Conservation (phyloP, 37 sponge, comb jelly and placozoan species). For the Diacarnus erythraeanus region DNA sequence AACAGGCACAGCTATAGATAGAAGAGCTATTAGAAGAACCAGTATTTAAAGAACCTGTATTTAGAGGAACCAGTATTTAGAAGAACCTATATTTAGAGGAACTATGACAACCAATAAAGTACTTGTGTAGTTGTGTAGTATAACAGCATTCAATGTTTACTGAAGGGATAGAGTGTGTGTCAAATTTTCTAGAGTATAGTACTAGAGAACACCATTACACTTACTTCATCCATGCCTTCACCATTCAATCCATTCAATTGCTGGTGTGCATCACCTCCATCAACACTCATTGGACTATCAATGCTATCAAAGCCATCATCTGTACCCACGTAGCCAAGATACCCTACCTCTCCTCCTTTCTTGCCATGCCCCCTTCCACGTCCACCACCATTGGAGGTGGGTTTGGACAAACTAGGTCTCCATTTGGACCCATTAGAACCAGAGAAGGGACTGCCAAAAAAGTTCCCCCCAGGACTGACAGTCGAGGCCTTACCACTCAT, state of each 20-base stretch:
- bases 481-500: not conserved
- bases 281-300: not conserved
- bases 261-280: not conserved
- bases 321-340: not conserved
- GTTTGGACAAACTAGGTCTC: not conserved
- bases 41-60: no score
- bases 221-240: constrained; percentile 4
- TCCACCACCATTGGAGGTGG: not conserved
- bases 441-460: not conserved
- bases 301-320: not conserved
- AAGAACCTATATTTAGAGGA: no score
- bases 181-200: no score
- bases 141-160: no score
- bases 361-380: not conserved
- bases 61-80: no score
- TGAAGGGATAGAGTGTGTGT: no score
- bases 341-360: constrained; percentile 10
- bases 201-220: not conserved
- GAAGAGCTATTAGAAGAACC: no score
- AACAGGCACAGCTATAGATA: no score
- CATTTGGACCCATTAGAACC: not conserved
- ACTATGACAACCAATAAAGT: no score
- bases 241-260: not conserved
- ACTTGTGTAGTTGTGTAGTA: no score
- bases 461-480: not conserved